Evolutionary conservation across 2,113 vertebrate genomes (phyloP), one percentile per base, ranked within the genome.

Genomic region (Eulemur rufifrons): DNA sequence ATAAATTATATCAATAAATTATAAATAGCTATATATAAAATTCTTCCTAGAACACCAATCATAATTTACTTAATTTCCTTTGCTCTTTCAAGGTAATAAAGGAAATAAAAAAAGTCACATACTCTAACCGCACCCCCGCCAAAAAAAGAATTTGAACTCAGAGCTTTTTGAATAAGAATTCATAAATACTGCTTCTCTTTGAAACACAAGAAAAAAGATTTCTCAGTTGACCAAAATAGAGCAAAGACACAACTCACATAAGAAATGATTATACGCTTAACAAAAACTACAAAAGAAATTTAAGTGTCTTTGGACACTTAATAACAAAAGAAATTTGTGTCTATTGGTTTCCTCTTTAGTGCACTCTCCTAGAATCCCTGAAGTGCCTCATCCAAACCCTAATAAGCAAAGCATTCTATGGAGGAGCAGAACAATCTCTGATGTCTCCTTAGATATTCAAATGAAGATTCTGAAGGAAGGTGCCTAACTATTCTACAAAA

Each of bases 111-210:
- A 71, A 61, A 95, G 74, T 94, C 95, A 81, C 4, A 96, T 50
- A 71, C 18, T 82, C 6, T 47, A 18, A 83, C 52, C 17, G 5
- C 52, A 15, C 17, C 17, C 17, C 6, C 52, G 39, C n/a, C 7
- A 54, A 84, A 77, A 69, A 45, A 37, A 50, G 5, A 50, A 86
- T 76, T 74, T 89, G 56, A 95, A 95, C 80, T 84, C 29, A 34
- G 71, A 88, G 23, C 14, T 54, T 88, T 97, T 37, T 85, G 86
- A 80, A 69, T 23, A 87, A 90, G 88, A 98, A 97, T 95, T 93
- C 3, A 94, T 89, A 80, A 97, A 96, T 91, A 71, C 59, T 95
- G 69, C 86, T 96, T 96, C 94, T 92, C 94, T 96, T 80, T 93
- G 97, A 88, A 61, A 97, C 91, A 52, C 34, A 88, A 42, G 74